Evolutionary conservation across 1,140 invertebrate species (phyloP), one percentile per base, ranked within the genome.

Genomic region (Gerris buenoi): DNA sequence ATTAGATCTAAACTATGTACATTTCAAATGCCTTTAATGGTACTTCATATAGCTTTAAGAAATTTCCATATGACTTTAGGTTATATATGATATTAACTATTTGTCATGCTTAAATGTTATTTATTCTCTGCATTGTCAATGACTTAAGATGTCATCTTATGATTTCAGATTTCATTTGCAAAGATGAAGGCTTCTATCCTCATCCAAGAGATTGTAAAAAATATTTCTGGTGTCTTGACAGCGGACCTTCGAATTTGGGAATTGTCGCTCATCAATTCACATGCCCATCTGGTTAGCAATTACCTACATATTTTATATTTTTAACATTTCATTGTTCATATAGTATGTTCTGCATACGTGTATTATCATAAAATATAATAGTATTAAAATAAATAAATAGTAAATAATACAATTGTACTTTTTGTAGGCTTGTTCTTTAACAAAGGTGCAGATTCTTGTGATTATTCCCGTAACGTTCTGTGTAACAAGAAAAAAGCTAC

Each of bases 171-270:
- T 96, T 95, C 75, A 90, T 91, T 73, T 96, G 93, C 73, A 89
- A 88, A 73, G 91, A 95, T 68, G 93, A 95, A 81, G 93, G 93
- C 57, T 96, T 96, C 78, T 95, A 87, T 78, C 86, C 88, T n/a
- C 91, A 96, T 79, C 91, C 92, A 0, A 82, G 88, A 29, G 91
- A 95, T 74, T 96, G 93, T 77, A 92, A 93, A 75, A 95, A 95
- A 74, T 96, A 96, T 73, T 95, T 92, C 77, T 95, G 92, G 92
- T 96, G 93, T 76, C 77, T 95, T 59, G 90, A 93, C 71, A 91
- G 88, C 73, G 91, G 91, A 1, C 88, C 91, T 0, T 88, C 91
- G 3, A 89, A 92, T 69, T 79, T 93, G 27, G 93, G 92, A 60
- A 87, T 95, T 60, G 90, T 95, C 23, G 90, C 91, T 10, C 91